These are phyloP conservation scores for Sebastes oblongus DNA, from an alignment of 2,797 vertebrate species.

Conservation along the genomic window DNA sequence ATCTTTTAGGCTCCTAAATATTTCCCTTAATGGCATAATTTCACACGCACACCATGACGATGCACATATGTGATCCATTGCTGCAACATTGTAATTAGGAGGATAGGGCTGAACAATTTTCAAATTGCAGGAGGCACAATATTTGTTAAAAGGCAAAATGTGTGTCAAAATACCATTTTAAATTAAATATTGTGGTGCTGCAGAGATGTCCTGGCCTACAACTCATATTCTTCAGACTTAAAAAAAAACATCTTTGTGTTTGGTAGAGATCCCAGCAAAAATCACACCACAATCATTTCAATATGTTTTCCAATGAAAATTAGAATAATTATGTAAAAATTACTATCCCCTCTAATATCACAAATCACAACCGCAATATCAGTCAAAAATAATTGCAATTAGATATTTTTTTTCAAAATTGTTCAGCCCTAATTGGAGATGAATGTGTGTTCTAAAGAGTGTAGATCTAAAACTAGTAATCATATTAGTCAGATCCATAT, in stretches of 20 bases:
- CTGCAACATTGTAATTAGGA: not conserved
- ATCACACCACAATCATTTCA: not conserved
- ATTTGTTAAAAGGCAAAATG: not conserved
- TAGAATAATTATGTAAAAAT: not conserved
- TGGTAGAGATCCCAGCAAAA: not conserved
- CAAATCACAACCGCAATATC: not conserved
- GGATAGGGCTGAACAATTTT: not conserved
- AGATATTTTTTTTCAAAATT: not conserved
- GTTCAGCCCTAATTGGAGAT: not conserved
- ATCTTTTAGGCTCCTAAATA: conserved; percentile 36
- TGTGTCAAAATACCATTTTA: not conserved
- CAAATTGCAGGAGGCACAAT: not conserved
- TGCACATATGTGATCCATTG: not conserved
- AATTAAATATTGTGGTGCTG: not conserved
- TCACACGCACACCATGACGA: not conserved
- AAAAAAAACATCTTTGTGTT: not conserved
- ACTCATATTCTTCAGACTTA: too few relatives aligned
- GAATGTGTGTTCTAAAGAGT: not conserved
- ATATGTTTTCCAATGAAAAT: not conserved
- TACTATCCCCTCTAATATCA: not conserved
- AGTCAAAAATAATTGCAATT: not conserved
- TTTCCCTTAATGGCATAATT: conserved; percentile 12
- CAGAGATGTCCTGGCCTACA: not conserved
- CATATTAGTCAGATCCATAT: not conserved
- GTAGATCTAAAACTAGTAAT: not conserved